phyloP scores from a whole-genome alignment of 1,140 invertebrate species.

The Platyscapa corneri region DNA sequence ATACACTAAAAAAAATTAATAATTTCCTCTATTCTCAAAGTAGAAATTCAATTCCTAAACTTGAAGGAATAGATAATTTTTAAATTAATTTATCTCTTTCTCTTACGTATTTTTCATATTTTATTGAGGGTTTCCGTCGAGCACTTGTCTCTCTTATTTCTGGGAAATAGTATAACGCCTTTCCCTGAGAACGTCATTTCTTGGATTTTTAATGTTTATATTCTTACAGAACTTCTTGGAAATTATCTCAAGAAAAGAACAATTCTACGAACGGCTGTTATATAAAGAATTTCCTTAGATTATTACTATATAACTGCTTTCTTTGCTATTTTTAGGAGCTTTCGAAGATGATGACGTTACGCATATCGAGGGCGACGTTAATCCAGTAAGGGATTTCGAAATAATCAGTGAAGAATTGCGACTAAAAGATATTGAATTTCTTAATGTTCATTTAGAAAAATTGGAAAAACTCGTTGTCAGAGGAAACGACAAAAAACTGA shows the following conservation, averaged over 20 bases:
- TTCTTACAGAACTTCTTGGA: not conserved
- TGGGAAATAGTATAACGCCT: constrained; percentile 19
- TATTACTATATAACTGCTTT: constrained; percentile 22
- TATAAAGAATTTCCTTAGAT: constrained; percentile 3
- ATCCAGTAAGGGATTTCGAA: constrained; percentile 96
- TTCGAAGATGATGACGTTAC: constrained; percentile 99
- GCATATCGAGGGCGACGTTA: constrained; percentile 98
- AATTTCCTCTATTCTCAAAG: not conserved
- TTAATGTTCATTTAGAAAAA: constrained; percentile 88
- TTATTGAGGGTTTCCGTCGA: not conserved
- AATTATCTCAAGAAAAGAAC: constrained; percentile 11
- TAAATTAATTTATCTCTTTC: constrained; percentile 2
- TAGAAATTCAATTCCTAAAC: not conserved
- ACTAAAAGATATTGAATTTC: constrained; percentile 93
- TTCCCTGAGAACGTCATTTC: constrained; percentile 1
- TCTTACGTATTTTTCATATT: constrained; percentile 8
- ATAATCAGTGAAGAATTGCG: constrained; percentile 97
- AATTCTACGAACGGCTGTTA: not conserved
- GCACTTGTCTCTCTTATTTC: constrained; percentile 22
- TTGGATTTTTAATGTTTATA: constrained; percentile 18
- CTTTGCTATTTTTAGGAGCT: constrained; percentile 80
- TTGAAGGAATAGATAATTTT: not conserved
- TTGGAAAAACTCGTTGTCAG: constrained; percentile 90
- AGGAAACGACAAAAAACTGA: constrained; percentile 95
- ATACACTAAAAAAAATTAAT: not conserved